These are phyloP conservation scores for Chitala chitala DNA, from an alignment of 2,113 vertebrate species.

Conservation along the genomic window DNA sequence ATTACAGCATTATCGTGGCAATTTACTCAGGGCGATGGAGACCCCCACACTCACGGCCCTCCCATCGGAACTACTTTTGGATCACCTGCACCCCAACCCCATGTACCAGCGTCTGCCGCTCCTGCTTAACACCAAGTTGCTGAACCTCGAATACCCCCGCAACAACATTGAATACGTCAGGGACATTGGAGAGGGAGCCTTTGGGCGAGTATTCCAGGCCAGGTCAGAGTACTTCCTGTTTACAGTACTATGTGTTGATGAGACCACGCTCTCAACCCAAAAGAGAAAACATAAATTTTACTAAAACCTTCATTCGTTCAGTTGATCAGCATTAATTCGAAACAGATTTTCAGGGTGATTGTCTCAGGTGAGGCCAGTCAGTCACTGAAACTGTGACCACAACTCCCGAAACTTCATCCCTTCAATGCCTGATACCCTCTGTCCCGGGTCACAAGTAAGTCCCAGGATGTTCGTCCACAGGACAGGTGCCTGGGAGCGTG, in stretches of 20 bases:
- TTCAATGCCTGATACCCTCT: too few species aligned
- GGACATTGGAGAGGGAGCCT: constrained; percentile 95
- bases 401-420: too few species aligned
- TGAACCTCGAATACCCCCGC: constrained; percentile 91
- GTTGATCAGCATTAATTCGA: too few species aligned
- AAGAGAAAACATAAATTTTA: too few species aligned
- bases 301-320: too few species aligned
- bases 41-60: constrained; percentile 78
- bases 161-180: constrained; percentile 97
- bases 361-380: too few species aligned
- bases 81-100: constrained; percentile 91
- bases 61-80: constrained; percentile 89
- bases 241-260: not conserved
- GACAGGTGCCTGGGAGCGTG: too few species aligned
- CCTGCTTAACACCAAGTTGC: constrained; percentile 87
- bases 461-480: too few species aligned
- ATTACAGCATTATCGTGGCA: not conserved
- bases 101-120: constrained; percentile 97
- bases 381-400: too few species aligned
- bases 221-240: constrained; percentile 61
- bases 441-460: too few species aligned
- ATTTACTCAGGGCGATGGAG: constrained; percentile 64
- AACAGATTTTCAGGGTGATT: too few species aligned
- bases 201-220: constrained; percentile 95
- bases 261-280: not conserved